Evolutionary conservation across 2,797 vertebrate species (phyloP), one percentile per base, ranked within the genome.

Genomic region (Neostethus bicornis): DNA sequence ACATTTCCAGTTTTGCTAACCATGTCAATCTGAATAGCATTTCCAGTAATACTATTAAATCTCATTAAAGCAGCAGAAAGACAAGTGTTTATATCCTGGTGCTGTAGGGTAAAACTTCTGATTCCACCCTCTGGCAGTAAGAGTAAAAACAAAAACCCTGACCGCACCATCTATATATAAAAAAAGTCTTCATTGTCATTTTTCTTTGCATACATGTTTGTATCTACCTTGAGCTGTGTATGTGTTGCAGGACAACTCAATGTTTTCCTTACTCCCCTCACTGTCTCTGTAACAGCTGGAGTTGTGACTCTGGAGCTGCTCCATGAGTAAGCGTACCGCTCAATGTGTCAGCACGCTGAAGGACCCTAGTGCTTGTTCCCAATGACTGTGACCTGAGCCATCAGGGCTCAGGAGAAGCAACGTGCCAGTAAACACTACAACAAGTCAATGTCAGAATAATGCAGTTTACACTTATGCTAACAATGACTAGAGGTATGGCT

Each of bases 1-100:
- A 75, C 41, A 73, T 74, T 60, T 77, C 53, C 34, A n/a, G 43
- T 58, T 67, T 71, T 60, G 64, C 57, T 61, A 43, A 74, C 51
- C 26, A 41, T 31, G 66, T 73, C 54, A 73, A 26, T 34, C 51
- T 51, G 52, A 72, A 41, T 70, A 61, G 62, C 23, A 45, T 79
- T 54, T 57, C 29, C 16, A 25, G 20, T 20, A 29, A 51, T 31
- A 10, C 17, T 17, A 39, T 14, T 37, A 41, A 25, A 3, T 24
- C 29, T 21, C 24, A 57, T 63, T 51, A 66, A 60, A 72, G 66
- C 60, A 62, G 74, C 19, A 41, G 12, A 53, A 20, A 39, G 34
- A 52, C 31, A 25, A 32, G 26, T 25, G 12, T 28, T 14, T 20
- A 16, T 19, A 41, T n/a, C 4, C 4, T 23, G 11, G 19, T 42